phyloP scores from a whole-genome alignment of 2,888 invertebrate species.

The Apeira syringaria region DNA sequence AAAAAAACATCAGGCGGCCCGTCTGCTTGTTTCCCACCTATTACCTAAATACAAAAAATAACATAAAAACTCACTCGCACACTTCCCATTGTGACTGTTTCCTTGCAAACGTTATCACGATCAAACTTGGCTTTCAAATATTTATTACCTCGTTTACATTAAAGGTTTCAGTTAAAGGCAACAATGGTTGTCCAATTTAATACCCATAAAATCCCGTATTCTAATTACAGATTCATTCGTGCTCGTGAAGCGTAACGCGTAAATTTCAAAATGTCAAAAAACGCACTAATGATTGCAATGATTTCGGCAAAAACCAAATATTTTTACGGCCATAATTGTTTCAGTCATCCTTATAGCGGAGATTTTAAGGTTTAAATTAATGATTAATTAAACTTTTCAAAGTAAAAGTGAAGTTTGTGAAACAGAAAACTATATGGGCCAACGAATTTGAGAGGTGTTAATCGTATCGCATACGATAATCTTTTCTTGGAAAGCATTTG shows the following conservation, averaged over 20 bases:
- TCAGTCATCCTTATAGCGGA: too few relatives aligned
- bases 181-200: constrained; percentile 60
- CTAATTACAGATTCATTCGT: constrained; percentile 62
- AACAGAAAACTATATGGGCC: constrained; percentile 42
- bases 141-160: constrained; percentile 22
- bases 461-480: constrained; percentile 51
- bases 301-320: constrained; percentile 23
- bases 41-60: too few relatives aligned
- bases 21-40: too few relatives aligned
- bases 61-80: too few relatives aligned
- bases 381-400: constrained; percentile 4
- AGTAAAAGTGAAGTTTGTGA: constrained; percentile 10
- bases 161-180: constrained; percentile 33
- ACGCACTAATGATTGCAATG: constrained; percentile 58
- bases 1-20: too few relatives aligned
- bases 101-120: constrained; percentile 6
- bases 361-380: constrained; percentile 27
- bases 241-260: constrained; percentile 55
- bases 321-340: too few relatives aligned
- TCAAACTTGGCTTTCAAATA: constrained; percentile 10
- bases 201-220: constrained; percentile 57
- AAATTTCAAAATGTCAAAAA: constrained; percentile 60
- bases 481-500: constrained; percentile 41
- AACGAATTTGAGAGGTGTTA: constrained; percentile 48
- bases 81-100: too few relatives aligned